These are phyloP conservation scores for Diplolepis rosae DNA, from an alignment of 2,888 invertebrate genomes.

Conservation along the genomic window DNA sequence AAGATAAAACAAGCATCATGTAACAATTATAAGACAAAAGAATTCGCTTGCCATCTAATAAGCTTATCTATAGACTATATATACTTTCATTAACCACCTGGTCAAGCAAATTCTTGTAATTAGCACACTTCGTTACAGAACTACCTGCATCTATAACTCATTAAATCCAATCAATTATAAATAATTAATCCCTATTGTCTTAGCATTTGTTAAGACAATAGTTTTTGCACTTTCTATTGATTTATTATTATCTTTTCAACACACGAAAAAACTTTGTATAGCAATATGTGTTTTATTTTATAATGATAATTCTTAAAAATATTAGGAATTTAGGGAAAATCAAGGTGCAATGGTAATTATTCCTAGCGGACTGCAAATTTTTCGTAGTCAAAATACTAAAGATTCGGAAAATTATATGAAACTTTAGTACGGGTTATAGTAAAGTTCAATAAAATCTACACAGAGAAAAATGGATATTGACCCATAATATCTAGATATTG, in stretches of 20 bases:
- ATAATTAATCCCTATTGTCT: constrained; percentile 23
- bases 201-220: background rate
- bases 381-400: too few species aligned
- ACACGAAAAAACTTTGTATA: too few species aligned
- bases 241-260: background rate
- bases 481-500: too few species aligned
- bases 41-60: background rate
- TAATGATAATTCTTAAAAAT: too few species aligned
- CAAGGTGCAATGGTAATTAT: too few species aligned
- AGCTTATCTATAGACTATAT: constrained; percentile 2
- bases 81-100: constrained; percentile 23
- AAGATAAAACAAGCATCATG: background rate
- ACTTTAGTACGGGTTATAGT: too few species aligned
- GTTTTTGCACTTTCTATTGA: background rate
- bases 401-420: too few species aligned
- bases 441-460: too few species aligned
- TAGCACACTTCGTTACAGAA: constrained; percentile 18
- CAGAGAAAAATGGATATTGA: too few species aligned
- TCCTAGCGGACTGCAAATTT: too few species aligned
- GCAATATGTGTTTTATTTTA: too few species aligned
- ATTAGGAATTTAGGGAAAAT: too few species aligned
- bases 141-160: constrained; percentile 19
- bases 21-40: background rate
- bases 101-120: constrained; percentile 18
- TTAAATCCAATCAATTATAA: constrained; percentile 11